Percentiles rank a stretch among this genome's conserved stretches.
These are phyloP conservation scores for Prionace glauca DNA, from an alignment of 2,797 vertebrate genomes.

Conservation along the genomic window DNA sequence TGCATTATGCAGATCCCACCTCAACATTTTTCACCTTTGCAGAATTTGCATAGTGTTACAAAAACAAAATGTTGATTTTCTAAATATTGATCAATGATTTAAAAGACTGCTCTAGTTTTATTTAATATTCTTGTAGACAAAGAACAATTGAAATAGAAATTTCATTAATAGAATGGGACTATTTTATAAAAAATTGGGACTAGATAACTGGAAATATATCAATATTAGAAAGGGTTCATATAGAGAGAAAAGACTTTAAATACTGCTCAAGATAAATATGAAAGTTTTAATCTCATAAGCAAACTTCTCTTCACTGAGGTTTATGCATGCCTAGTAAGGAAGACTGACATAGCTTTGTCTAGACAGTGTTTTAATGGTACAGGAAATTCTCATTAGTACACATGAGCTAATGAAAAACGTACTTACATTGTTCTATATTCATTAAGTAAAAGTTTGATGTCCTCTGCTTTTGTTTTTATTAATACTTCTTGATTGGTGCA, in stretches of 20 bases:
- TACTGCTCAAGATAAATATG: neutral
- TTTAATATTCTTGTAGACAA: neutral
- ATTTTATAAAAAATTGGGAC: neutral
- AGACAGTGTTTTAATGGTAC: conserved; percentile 24
- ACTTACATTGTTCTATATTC: conserved; percentile 13
- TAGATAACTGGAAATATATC: neutral
- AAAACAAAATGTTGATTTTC: neutral
- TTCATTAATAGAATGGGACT: neutral
- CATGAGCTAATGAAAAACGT: conserved; percentile 34
- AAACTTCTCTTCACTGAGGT: neutral
- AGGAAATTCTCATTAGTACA: conserved; percentile 36
- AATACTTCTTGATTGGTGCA: conserved; percentile 25
- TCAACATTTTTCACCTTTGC: neutral
- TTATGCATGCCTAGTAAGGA: conserved; percentile 1
- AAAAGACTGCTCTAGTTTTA: neutral
- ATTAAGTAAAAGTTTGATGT: conserved; percentile 32
- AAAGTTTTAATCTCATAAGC: conserved; percentile 12
- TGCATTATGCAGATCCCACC: neutral
- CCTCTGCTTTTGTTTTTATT: conserved; percentile 28
- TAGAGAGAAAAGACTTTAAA: neutral
- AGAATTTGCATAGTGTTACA: neutral
- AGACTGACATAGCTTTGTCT: conserved; percentile 32
- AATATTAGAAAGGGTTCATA: neutral
- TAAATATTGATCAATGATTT: neutral
- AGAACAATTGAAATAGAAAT: neutral